Evolutionary conservation across 23 tunicate species (phyloP).

Genomic region (Phallusia fumigata): DNA sequence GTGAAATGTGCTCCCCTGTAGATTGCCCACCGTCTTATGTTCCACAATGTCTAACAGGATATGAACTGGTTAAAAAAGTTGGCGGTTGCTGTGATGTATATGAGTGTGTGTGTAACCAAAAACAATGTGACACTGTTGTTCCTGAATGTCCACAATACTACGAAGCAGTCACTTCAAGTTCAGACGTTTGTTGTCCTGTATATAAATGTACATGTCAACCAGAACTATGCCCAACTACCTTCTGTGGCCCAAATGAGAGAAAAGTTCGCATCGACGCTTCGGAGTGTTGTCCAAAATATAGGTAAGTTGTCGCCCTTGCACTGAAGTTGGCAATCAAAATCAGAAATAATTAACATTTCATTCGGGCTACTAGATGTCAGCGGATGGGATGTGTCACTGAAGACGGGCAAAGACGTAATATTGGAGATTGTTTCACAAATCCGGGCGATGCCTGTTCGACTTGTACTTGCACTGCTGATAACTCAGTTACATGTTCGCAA

Average conservation of each 20-base stretch:
- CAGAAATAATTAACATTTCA: neutral
- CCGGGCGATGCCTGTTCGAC: constrained; percentile 62
- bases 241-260: constrained; percentile 62
- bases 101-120: constrained; percentile 85
- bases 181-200: constrained; percentile 77
- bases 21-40: constrained; percentile 48
- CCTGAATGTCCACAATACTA: constrained; percentile 71
- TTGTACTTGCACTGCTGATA: constrained; percentile 68
- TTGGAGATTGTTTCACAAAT: constrained; percentile 61
- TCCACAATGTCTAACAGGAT: constrained; percentile 66
- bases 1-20: constrained; percentile 51
- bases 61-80: constrained; percentile 81
- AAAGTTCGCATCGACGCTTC: constrained; percentile 48
- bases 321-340: neutral
- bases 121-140: constrained; percentile 29
- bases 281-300: constrained; percentile 87
- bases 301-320: constrained; percentile 21
- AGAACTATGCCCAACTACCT: constrained; percentile 62
- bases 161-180: constrained; percentile 34
- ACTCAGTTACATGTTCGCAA: constrained; percentile 43
- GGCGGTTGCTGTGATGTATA: constrained; percentile 87
- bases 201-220: constrained; percentile 76
- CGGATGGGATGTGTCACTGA: constrained; percentile 59
- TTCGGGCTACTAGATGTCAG: constrained; percentile 50
- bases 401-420: constrained; percentile 39